phyloP scores from a whole-genome alignment of 2,113 vertebrate genomes.

The Podiceps cristatus region DNA sequence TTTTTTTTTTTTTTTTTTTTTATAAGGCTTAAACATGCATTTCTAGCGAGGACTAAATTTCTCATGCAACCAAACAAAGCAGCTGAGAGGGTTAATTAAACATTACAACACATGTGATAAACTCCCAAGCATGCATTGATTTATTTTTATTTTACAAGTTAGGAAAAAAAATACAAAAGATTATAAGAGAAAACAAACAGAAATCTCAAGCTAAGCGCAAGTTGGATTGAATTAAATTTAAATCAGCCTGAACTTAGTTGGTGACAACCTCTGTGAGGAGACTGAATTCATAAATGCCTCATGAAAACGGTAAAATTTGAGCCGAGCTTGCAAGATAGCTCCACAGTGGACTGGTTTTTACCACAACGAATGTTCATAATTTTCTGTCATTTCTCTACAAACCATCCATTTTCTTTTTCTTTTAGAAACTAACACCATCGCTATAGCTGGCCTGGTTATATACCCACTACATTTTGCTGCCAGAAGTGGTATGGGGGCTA shows the following conservation, averaged over 20 bases:
- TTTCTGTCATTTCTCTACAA: not conserved
- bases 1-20: rapidly evolving
- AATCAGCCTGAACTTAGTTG: not conserved
- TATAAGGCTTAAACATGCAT: not conserved
- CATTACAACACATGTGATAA: not conserved
- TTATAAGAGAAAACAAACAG: not conserved
- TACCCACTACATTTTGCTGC: not conserved
- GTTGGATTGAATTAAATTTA: not conserved
- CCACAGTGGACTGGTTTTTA: not conserved
- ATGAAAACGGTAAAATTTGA: not conserved
- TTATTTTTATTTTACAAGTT: not conserved
- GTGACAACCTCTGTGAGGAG: not conserved
- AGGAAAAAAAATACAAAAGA: not conserved
- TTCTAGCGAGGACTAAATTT: not conserved
- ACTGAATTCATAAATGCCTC: not conserved
- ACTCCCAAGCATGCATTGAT: not conserved
- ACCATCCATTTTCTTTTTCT: not conserved
- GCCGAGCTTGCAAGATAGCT: not conserved
- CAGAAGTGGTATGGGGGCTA: not conserved
- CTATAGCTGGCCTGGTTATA: rapidly evolving
- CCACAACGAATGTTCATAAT: not conserved
- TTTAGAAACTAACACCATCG: not conserved
- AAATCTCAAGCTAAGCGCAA: not conserved
- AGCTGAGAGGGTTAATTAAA: not conserved
- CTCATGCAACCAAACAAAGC: not conserved